Evolutionary conservation across 2,797 vertebrate genomes (phyloP), one percentile per base, ranked within the genome.

Genomic region (Pseudochirops cupreus): DNA sequence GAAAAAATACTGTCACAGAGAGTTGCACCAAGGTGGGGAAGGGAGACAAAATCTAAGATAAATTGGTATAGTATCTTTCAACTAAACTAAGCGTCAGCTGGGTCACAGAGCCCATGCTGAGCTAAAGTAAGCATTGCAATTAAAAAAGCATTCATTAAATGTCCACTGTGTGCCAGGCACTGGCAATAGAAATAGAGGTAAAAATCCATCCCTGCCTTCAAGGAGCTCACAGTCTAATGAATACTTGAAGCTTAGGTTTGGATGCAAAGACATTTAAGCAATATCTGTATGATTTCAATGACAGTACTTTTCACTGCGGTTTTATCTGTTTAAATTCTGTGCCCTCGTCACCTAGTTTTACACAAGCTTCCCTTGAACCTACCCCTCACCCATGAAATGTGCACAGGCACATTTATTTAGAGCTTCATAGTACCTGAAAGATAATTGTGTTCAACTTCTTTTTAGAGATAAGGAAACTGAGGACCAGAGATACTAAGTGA

Each of bases 231-330:
- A 39, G 18, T 39, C 67, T 74, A 39, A 39, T 39, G 2, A 74
- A 67, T 67, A 67, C 33, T 46, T n/a, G 33, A 74, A 21, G n/a
- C 33, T 92, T 92, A 57, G 52, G 50, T 62, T 92, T 92, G 94
- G 55, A 87, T 18, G 93, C 74, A 93, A 91, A 96, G 31, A 58
- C 87, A 95, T 91, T 93, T 90, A 82, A 92, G 87, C 31, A 39
- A 94, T 54, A 74, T 74, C n/a, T 39, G 21, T 39, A 39, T 74
- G n/a, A 74, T 74, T 74, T n/a, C 14, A 74, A 74, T 74, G 33
- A n/a, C 16, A 39, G 33, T 16, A 74, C 33, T 74, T 74, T 74
- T 74, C 67, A 74, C n/a, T 74, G 67, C 16, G n/a, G 33, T 39
- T 39, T 74, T 74, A n/a, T 18, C 62, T 74, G 62, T 74, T 39